These are phyloP conservation scores for Ichneumoninae sp. DNA, from an alignment of 2,888 invertebrate genomes.

Conservation along the genomic window DNA sequence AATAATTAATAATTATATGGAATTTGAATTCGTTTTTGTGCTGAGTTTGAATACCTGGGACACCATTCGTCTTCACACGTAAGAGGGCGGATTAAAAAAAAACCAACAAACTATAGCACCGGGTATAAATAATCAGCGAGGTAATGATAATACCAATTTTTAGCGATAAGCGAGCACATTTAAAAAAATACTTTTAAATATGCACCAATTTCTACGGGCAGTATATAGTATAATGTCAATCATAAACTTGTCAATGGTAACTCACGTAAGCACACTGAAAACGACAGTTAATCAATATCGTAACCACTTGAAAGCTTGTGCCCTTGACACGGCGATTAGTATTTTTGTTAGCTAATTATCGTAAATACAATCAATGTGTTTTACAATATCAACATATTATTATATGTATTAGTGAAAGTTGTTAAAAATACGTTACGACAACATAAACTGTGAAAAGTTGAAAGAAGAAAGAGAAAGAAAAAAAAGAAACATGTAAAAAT, in stretches of 20 bases:
- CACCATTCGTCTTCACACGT: constrained; percentile 22
- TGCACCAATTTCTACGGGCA: constrained; percentile 52
- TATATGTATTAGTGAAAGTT: constrained; percentile 36
- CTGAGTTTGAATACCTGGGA: constrained; percentile 5
- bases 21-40: neutral
- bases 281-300: constrained; percentile 56
- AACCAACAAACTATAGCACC: constrained; percentile 27
- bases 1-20: constrained; percentile 18
- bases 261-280: constrained; percentile 66
- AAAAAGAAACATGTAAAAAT: constrained; percentile 12
- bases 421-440: constrained; percentile 50
- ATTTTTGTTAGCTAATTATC: constrained; percentile 28
- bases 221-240: constrained; percentile 27
- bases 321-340: constrained; percentile 50
- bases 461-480: constrained; percentile 6
- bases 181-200: constrained; percentile 30
- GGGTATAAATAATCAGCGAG: constrained; percentile 41
- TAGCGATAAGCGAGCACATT: constrained; percentile 56
- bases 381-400: neutral
- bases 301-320: constrained; percentile 64
- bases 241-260: constrained; percentile 51
- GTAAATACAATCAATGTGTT: constrained; percentile 10
- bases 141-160: constrained; percentile 29
- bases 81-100: constrained; percentile 15
- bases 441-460: constrained; percentile 52